Evolutionary conservation across 2,888 invertebrate species (phyloP), one percentile per base, ranked within the genome.

Genomic region (Amphipyra tragopoginis): DNA sequence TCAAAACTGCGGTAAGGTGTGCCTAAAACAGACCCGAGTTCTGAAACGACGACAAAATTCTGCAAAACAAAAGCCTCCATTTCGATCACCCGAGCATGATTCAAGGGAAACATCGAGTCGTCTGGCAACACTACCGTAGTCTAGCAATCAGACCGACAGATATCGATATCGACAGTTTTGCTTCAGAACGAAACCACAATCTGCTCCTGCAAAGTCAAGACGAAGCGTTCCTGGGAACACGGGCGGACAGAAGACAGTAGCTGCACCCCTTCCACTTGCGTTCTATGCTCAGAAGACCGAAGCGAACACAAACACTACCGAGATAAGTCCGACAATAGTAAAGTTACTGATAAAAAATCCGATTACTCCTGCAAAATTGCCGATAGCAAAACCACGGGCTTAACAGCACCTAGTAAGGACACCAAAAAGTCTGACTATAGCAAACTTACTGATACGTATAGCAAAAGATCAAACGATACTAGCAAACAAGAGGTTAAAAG

Each of bases 191-290:
- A 86, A 75, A 87, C 85, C 33, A 83, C 86, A 34, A 56, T 87
- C 50, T 91, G 92, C 80, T 85, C 89, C 83, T 88, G 92, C 79
- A 86, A 84, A 65, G 80, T 67, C 74, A 82, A 86, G 77, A 73
- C 63, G 47, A 80, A 79, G 67, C 65, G 66, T 4, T 81, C 85
- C 69, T 90, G 92, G 90, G 85, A 85, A 57, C 78, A 57, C 5
- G 29, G 75, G 54, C 72, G 72, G 59, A 78, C 80, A 5, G 84
- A 87, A n/a, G 84, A 84, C 45, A 89, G 85, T 55, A 88, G 85
- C 66, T 92, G 92, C 53, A 90, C 93, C 0, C 86, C 92, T 0
- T 93, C 93, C 44, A 93, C 92, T 64, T 93, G 93, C 80, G 86
- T 92, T 10, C 81, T 91, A 38, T 91, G 89, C 70, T 87, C 89